Conservation (phyloP, 2,797 vertebrate genomes). For the Argya squamiceps region DNA sequence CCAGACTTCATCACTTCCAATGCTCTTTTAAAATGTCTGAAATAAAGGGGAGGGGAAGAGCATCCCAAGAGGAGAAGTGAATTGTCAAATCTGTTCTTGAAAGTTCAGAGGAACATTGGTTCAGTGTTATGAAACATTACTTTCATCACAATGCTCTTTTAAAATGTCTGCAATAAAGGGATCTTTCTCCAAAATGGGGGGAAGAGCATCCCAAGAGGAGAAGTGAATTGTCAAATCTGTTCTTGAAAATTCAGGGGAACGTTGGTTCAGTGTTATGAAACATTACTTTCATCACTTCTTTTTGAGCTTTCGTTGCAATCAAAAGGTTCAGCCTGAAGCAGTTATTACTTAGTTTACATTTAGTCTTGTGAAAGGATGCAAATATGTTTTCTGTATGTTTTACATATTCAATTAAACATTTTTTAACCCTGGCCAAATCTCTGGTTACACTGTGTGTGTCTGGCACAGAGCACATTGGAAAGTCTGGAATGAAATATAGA, state of each 20-base stretch:
- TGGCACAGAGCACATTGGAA: not conserved
- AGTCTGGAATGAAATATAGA: not conserved
- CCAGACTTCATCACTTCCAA: not conserved
- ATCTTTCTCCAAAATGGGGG: not conserved
- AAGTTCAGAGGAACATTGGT: not conserved
- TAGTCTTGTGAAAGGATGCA: conserved; percentile 25
- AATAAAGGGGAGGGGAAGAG: not conserved
- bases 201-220: not conserved
- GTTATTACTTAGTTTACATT: not conserved
- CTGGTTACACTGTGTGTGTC: not conserved
- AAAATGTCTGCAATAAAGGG: not conserved
- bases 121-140: not conserved
- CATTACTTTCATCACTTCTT: not conserved
- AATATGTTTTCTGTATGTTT: not conserved
- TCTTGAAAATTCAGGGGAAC: not conserved
- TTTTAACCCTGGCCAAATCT: not conserved
- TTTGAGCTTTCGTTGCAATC: not conserved
- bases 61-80: not conserved
- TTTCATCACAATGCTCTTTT: not conserved
- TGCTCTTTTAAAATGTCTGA: not conserved
- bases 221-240: not conserved
- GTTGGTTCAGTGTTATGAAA: not conserved
- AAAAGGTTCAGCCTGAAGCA: not conserved
- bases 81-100: not conserved
- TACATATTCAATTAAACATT: not conserved